Evolutionary conservation across 2,888 invertebrate genomes (phyloP).

Genomic region (Mythimna pallens): DNA sequence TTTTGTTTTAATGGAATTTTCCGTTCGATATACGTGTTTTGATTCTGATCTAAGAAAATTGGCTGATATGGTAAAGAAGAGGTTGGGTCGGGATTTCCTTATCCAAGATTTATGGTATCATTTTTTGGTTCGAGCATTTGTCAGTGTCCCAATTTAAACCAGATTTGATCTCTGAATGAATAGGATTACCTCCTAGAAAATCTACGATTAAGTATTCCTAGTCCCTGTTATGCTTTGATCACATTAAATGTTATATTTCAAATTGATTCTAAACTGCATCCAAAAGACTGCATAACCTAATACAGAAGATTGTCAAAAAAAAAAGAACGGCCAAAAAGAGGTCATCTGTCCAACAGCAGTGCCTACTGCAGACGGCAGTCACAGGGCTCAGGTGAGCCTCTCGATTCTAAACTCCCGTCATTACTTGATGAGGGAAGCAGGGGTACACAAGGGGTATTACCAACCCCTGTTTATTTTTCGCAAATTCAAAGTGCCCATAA

Average conservation of each 20-base stretch:
- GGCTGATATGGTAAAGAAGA: conserved; percentile 37
- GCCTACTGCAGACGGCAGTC: conserved; percentile 48
- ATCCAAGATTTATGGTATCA: neutral
- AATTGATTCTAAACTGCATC: neutral
- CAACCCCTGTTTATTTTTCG: conserved; percentile 81
- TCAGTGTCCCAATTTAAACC: neutral
- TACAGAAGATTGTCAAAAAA: neutral
- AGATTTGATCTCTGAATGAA: neutral
- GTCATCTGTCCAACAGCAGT: neutral
- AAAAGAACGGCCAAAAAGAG: neutral
- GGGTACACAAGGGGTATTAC: conserved; percentile 62
- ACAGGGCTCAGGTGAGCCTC: conserved; percentile 81
- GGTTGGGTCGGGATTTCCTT: conserved; percentile 2
- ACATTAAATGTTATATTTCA: neutral
- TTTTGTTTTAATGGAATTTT: conserved; percentile 74
- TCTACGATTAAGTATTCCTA: neutral
- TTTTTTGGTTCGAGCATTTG: neutral
- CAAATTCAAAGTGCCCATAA: conserved; percentile 78
- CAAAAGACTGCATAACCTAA: neutral
- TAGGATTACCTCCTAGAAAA: neutral
- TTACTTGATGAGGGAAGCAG: conserved; percentile 81
- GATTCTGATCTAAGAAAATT: conserved; percentile 69
- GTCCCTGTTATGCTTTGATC: neutral
- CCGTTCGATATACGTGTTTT: conserved; percentile 66
- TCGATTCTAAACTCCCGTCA: conserved; percentile 81